These are phyloP conservation scores for Aurelia sp. DNA, from an alignment of 30 jellyfish, hydroid and myxozoan species.

Conservation along the genomic window DNA sequence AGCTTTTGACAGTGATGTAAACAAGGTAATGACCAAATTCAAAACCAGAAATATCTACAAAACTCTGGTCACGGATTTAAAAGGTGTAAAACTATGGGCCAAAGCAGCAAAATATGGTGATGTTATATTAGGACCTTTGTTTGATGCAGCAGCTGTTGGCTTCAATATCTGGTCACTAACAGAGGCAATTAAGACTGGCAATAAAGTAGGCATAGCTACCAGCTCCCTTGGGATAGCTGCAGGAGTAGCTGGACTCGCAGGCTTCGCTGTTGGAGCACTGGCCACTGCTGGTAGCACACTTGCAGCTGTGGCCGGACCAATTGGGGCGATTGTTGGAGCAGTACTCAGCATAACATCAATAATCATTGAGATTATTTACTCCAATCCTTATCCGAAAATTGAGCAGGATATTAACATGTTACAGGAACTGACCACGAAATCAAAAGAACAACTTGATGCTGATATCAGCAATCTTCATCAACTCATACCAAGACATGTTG, in stretches of 20 bases:
- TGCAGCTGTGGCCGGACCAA: constrained; percentile 57
- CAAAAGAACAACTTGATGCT: constrained; percentile 17
- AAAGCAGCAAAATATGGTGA: constrained; percentile 25
- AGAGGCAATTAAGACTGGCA: constrained; percentile 29
- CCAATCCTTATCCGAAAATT: constrained; percentile 34
- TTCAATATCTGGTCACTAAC: constrained; percentile 29
- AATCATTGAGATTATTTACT: constrained; percentile 15
- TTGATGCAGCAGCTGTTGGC: constrained; percentile 38
- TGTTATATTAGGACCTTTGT: constrained; percentile 31
- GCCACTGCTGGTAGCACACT: constrained; percentile 52
- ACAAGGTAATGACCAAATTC: constrained; percentile 18
- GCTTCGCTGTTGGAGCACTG: constrained; percentile 43
- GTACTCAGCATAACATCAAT: constrained; percentile 23
- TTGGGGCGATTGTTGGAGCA: constrained; percentile 42
- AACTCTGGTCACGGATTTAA: constrained; percentile 28
- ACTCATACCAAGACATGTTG: constrained; percentile 25
- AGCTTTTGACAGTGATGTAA: constrained; percentile 23
- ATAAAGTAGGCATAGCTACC: constrained; percentile 14
- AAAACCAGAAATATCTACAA: constrained; percentile 19
- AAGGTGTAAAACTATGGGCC: constrained; percentile 41
- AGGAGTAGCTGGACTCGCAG: constrained; percentile 22
- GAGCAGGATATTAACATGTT: constrained; percentile 10
- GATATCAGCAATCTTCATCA: constrained; percentile 8
- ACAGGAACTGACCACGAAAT: constrained; percentile 15
- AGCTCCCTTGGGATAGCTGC: constrained; percentile 34